Evolutionary conservation across 2,797 vertebrate genomes (phyloP), one percentile per base, ranked within the genome.

Genomic region (Pipistrellus pipistrellus): DNA sequence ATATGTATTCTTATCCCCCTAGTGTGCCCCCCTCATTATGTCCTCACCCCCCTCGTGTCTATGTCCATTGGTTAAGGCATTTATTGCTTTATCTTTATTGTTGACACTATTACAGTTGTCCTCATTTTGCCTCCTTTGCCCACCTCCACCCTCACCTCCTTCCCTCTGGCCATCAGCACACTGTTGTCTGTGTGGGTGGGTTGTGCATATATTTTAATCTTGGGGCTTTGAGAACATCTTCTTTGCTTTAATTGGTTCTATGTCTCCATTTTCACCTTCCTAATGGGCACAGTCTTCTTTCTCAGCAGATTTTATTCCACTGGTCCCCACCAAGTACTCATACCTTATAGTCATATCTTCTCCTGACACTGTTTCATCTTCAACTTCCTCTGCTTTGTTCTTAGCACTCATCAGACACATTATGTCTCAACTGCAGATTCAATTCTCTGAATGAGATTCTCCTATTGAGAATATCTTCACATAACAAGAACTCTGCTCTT

Each of bases 281-380:
- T 96, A 95, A 95, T 94, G 95, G 97, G 95, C 85, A 97, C 97
- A 98, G 85, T 98, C 98, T 95, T 98, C 98, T 82, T 98, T 98
- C 81, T 98, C 98, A 81, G 98, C 90, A 96, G 98, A 99, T 92
- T 98, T 98, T 96, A 98, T 98, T 92, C 98, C 98, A 97, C 98
- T 98, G 82, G 98, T 98, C 85, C 98, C 98, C 78, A 98, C 98
- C 96, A 98, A 97, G 2, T 98, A 98, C 92, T 98, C 98, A 0
- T 98, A 99, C 99, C 99, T 99, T 97, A 98, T 98, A 66, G 99
- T 99, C 99, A 99, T 99, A 95, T 99, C 99, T 97, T 99, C 99
- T 98, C 99, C 99, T 1, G 99, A 99, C 90, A 99, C 98, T 59
- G 97, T 97, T 41, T 98, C 98, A 30, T 98, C 98, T 81, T 98